Evolutionary conservation across 2,113 vertebrate species (phyloP).

Genomic region (Oxyura jamaicensis): DNA sequence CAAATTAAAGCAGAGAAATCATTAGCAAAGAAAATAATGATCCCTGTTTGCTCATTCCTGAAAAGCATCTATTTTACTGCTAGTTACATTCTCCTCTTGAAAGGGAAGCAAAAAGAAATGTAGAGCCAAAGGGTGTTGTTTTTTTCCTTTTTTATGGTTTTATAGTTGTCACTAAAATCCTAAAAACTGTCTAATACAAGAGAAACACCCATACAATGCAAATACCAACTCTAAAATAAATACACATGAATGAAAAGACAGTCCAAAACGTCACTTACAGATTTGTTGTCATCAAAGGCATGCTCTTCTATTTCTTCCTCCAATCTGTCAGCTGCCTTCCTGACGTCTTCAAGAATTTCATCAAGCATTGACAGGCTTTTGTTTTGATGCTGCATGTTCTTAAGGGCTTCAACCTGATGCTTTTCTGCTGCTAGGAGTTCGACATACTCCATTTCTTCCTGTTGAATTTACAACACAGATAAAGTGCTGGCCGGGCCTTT

Average conservation of each 20-base stretch:
- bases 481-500: background rate
- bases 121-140: background rate
- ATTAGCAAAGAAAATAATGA: background rate
- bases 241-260: background rate
- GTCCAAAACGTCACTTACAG: conserved; percentile 73
- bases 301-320: conserved; percentile 97
- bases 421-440: conserved; percentile 95
- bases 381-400: conserved; percentile 88
- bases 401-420: conserved; percentile 91
- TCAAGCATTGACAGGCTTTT: conserved; percentile 93
- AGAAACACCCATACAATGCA: background rate
- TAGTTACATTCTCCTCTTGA: background rate
- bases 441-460: conserved; percentile 96
- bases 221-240: background rate
- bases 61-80: background rate
- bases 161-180: background rate
- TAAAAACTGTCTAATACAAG: background rate
- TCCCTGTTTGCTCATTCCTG: background rate
- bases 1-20: background rate
- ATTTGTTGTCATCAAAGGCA: conserved; percentile 95
- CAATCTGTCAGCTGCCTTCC: conserved; percentile 91
- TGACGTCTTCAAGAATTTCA: conserved; percentile 94
- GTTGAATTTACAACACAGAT: conserved; percentile 4
- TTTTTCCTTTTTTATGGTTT: too few relatives aligned
- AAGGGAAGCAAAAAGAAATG: background rate